Conservation (phyloP, 2,113 vertebrate species). For the Tringa solitaria region DNA sequence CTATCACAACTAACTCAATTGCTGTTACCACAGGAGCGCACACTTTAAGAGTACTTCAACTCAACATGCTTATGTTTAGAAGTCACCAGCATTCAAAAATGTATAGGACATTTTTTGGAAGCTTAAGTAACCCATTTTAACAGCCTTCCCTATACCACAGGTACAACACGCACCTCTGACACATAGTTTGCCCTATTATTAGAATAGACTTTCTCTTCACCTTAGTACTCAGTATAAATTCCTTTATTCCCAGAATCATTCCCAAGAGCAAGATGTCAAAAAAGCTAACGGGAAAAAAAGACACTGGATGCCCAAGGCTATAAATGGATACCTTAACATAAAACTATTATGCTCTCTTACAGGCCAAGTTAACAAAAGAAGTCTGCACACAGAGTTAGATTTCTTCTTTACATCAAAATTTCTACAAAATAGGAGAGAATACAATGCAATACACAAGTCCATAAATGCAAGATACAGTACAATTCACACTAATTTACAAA, state of each 20-base stretch:
- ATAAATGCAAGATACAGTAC: conserved; percentile 73
- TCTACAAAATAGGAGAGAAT: conserved; percentile 70
- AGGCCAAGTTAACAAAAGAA: conserved; percentile 62
- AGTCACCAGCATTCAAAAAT: background rate
- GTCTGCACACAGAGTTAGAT: conserved; percentile 38
- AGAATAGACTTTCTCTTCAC: background rate
- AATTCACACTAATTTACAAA: conserved; percentile 81
- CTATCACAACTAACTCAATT: background rate
- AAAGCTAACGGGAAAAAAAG: background rate
- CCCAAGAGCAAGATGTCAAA: conserved; percentile 38
- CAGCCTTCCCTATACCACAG: background rate
- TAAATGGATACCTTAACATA: conserved; percentile 39
- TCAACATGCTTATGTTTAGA: background rate
- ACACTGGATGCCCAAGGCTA: conserved; percentile 58
- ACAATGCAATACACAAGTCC: conserved; percentile 70
- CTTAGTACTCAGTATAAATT: background rate
- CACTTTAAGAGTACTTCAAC: background rate
- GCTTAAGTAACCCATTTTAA: background rate
- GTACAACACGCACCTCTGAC: background rate
- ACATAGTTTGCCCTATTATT: background rate
- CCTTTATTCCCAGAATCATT: conserved; percentile 54
- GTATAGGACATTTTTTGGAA: background rate
- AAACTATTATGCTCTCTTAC: background rate
- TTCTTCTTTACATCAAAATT: conserved; percentile 71
- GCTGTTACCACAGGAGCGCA: background rate